phyloP scores from a whole-genome alignment of 2,113 vertebrate species.

The Apeltes quadracus region DNA sequence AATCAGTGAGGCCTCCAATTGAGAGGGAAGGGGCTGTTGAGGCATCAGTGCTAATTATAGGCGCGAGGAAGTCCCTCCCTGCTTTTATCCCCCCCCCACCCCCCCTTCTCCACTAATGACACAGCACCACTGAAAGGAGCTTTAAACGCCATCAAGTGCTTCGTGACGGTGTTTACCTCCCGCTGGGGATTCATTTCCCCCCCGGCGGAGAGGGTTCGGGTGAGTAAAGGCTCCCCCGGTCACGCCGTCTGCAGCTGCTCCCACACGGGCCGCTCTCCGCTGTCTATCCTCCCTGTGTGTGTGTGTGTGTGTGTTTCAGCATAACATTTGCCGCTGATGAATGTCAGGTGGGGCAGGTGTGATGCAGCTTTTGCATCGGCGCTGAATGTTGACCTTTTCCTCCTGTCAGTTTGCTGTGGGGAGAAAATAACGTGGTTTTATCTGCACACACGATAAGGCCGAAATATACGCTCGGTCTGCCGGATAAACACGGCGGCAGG shows the following conservation, averaged over 20 bases:
- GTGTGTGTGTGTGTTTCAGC: not conserved
- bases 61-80: conserved; percentile 29
- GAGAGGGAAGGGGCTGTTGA: conserved; percentile 43
- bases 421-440: not conserved
- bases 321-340: conserved; percentile 4
- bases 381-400: conserved; percentile 30
- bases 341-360: conserved; percentile 20
- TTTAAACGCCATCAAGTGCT: conserved; percentile 47
- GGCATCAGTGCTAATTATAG: conserved; percentile 62
- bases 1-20: conserved; percentile 5
- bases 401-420: not conserved
- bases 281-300: not conserved
- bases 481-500: not conserved
- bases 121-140: conserved; percentile 41
- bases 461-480: not conserved
- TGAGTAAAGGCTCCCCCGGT: conserved; percentile 47
- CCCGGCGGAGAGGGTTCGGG: conserved; percentile 39
- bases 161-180: conserved; percentile 32
- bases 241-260: conserved; percentile 42
- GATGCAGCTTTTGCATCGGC: conserved; percentile 9
- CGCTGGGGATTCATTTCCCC: conserved; percentile 16
- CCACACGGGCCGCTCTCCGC: conserved; percentile 1
- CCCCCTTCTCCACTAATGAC: conserved; percentile 46
- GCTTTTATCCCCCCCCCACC: conserved; percentile 43
- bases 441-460: not conserved